A percentile compares a stretch with the other conserved stretches of the same genome.
phyloP scores from a whole-genome alignment of 92 coral and sea anemone genomes.

The Palythoa grandis region DNA sequence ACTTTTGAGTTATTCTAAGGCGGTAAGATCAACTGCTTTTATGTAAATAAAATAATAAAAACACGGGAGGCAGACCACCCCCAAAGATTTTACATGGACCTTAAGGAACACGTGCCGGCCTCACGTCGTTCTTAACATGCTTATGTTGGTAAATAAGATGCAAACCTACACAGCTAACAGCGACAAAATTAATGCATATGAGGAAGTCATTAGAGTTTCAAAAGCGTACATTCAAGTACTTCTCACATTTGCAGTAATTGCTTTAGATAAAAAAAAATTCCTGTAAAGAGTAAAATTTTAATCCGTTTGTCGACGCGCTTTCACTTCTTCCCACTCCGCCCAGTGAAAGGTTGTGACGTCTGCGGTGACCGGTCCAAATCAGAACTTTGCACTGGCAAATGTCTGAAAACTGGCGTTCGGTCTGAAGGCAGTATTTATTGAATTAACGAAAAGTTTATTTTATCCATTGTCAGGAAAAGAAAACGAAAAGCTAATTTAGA shows the following conservation, averaged over 20 bases:
- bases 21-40: constrained; percentile 36
- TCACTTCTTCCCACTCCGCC: constrained; percentile 8
- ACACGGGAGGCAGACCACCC: constrained; percentile 44
- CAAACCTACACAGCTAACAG: constrained; percentile 11
- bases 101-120: constrained; percentile 24
- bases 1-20: constrained; percentile 40
- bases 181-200: neutral
- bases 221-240: neutral
- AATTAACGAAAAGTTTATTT: constrained; percentile 33
- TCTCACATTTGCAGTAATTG: neutral
- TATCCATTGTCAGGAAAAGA: constrained; percentile 22
- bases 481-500: neutral
- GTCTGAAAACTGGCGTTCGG: constrained; percentile 1
- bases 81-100: neutral
- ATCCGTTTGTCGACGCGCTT: neutral
- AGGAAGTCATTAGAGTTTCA: constrained; percentile 32
- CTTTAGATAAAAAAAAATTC: neutral
- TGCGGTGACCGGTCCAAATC: neutral
- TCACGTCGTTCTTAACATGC: constrained; percentile 40
- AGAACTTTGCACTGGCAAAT: constrained; percentile 11
- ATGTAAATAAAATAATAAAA: constrained; percentile 34
- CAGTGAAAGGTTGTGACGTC: constrained; percentile 28
- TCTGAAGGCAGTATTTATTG: constrained; percentile 29
- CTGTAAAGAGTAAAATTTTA: neutral
- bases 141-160: constrained; percentile 11